Evolutionary conservation across 2,888 invertebrate species (phyloP), one percentile per base, ranked within the genome.

Genomic region (Micoletzkya japonica): DNA sequence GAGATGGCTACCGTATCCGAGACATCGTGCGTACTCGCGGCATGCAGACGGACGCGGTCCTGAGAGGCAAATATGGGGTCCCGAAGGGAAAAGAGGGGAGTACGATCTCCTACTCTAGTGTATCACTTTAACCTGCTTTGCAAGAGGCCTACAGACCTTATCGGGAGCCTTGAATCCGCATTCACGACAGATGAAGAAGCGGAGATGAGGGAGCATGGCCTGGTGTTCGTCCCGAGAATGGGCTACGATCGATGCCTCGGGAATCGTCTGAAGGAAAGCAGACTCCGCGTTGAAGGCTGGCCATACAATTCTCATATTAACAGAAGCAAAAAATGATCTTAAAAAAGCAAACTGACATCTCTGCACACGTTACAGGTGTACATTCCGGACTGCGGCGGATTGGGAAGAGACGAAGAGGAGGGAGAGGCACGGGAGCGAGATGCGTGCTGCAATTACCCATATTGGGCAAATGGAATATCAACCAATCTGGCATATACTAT

Each of bases 181-280:
- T 28, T 66, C 64, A 36, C 64, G 34, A 54, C 64, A 66, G 64
- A 66, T 54, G 64, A 54, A 66, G 64, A 66, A 66, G 3, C 14
- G 36, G 36, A 66, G 52, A 37, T 26, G 3, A 14, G 54, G 4
- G 20, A 66, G 64, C 20, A 54, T 37, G 26, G 24, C 6, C 10
- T 20, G 14, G 28, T 66, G 64, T n/a, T 36, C 54, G 17, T 66
- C 64, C 4, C 54, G 24, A 3, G 39, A 30, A 54, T 66, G 64
- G 24, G 54, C 30, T 20, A 17, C 20, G 1, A 66, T 37, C 2
- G 52, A 26, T 1, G 36, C 54, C 28, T 54, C 54, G 4, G 54
- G 26, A 20, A 66, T 54, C 36, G 37, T 30, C 64, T 66, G 64
- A 14, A 66, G 28, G 44, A 10, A 44, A 44, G n/a, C n/a, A n/a